A percentile compares a stretch with the other conserved stretches of the same genome.
Conservation (phyloP, 1,140 invertebrate species). For the Muscidifurax raptorellus region DNA sequence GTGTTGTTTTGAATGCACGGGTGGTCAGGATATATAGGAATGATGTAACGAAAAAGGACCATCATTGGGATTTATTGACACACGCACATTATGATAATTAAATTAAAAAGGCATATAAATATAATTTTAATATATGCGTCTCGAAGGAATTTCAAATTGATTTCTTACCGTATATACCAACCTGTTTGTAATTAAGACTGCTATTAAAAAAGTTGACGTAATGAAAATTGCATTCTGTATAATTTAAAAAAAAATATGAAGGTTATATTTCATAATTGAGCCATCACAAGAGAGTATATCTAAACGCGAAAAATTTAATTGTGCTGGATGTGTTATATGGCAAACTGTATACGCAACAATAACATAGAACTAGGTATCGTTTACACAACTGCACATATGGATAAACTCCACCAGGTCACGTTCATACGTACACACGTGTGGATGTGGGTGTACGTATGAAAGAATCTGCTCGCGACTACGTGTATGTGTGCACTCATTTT, state of each 20-base stretch:
- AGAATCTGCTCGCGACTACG: too few species aligned
- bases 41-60: not conserved
- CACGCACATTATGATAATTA: not conserved
- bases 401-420: too few species aligned
- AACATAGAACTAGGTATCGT: not conserved
- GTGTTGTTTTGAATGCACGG: not conserved
- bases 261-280: not conserved
- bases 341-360: too few species aligned
- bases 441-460: too few species aligned
- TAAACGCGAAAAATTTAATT: not conserved
- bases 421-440: too few species aligned
- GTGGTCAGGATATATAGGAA: not conserved
- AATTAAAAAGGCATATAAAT: not conserved
- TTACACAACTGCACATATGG: not conserved
- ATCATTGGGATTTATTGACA: not conserved
- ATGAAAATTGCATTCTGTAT: not conserved
- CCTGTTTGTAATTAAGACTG: too few species aligned
- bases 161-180: too few species aligned
- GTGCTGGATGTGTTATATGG: not conserved
- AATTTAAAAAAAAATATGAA: not conserved
- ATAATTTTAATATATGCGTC: too few species aligned
- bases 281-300: not conserved
- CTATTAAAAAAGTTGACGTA: too few species aligned
- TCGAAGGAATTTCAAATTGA: too few species aligned
- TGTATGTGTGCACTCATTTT: too few species aligned